Evolutionary conservation across 2,797 vertebrate species (phyloP).

Genomic region (Harpagifer antarcticus): DNA sequence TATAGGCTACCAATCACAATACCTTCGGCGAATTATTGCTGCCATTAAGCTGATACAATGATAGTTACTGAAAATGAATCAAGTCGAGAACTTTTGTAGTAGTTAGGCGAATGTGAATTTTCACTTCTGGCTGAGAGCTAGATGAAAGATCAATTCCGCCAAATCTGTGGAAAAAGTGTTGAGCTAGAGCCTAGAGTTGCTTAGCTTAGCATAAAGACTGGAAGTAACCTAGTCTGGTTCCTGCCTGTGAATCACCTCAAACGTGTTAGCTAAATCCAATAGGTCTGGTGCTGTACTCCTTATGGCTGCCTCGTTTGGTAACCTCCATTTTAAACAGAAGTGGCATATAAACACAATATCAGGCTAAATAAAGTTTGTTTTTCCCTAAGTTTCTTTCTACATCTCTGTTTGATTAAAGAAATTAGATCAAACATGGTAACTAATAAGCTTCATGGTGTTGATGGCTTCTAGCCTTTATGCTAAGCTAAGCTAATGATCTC

Average conservation of each 20-base stretch:
- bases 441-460: background rate
- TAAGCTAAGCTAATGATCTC: background rate
- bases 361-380: background rate
- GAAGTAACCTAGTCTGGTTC: no score
- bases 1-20: background rate
- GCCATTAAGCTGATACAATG: background rate
- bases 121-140: background rate
- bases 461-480: slow-evolving; percentile 1
- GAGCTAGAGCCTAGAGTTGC: background rate
- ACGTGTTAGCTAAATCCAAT: background rate
- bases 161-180: background rate
- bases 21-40: slow-evolving; percentile 2
- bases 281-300: background rate
- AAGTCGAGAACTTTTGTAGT: background rate
- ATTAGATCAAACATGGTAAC: background rate
- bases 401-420: background rate
- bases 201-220: background rate
- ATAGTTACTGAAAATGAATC: slow-evolving; percentile 3
- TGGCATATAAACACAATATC: background rate
- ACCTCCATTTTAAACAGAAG: background rate
- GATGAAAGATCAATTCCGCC: background rate
- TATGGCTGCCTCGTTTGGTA: background rate
- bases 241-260: background rate
- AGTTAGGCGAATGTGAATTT: background rate
- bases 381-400: background rate